Evolutionary conservation across 2,888 invertebrate species (phyloP).

Genomic region (Ennomos quercinarius): DNA sequence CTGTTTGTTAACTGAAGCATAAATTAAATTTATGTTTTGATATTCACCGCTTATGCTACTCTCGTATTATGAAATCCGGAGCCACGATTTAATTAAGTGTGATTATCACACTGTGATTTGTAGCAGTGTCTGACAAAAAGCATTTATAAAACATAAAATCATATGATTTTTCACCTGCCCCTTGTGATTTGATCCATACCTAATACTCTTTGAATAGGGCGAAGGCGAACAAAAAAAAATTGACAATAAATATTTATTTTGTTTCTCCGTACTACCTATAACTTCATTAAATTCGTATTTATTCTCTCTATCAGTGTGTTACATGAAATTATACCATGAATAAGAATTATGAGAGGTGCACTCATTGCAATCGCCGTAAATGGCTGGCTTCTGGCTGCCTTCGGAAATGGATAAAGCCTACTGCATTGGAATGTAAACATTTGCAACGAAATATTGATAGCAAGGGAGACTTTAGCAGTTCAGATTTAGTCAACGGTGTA

Average conservation of each 20-base stretch:
- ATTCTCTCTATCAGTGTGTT: constrained; percentile 1
- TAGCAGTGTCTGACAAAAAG: no score
- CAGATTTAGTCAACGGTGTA: constrained; percentile 74
- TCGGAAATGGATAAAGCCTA: constrained; percentile 79
- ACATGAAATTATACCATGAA: constrained; percentile 58
- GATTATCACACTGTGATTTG: no score
- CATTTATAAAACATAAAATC: no score
- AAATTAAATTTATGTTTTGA: no score
- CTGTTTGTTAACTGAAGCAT: no score
- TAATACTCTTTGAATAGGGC: no score
- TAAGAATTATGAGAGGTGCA: constrained; percentile 80
- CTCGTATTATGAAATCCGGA: no score
- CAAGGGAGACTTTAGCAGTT: constrained; percentile 73
- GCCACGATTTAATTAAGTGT: no score
- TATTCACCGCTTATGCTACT: no score
- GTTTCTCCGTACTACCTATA: not conserved
- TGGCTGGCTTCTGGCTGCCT: constrained; percentile 80
- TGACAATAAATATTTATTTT: constrained; percentile 1
- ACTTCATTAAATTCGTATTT: not conserved
- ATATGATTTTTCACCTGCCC: no score
- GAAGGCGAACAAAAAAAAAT: no score
- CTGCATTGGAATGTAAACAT: constrained; percentile 79
- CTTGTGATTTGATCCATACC: no score
- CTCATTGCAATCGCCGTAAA: constrained; percentile 78
- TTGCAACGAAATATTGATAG: constrained; percentile 75